Percentiles rank a stretch among this genome's conserved stretches.
Evolutionary conservation across 1,140 invertebrate species (phyloP).

Genomic region (Pomacea maculata): DNA sequence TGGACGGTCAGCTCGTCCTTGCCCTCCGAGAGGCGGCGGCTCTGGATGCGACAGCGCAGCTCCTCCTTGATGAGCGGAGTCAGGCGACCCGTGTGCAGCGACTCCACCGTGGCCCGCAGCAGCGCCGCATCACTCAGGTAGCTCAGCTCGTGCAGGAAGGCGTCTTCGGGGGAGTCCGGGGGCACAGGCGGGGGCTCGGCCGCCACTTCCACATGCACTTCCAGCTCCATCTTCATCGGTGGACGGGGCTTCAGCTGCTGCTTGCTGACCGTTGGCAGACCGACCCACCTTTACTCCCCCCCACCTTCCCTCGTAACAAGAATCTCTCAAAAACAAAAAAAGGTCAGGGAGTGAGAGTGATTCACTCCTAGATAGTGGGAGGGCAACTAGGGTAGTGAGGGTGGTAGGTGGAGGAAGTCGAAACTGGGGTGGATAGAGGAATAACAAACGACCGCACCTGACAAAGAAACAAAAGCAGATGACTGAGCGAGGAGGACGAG

Average conservation of each 20-base stretch:
- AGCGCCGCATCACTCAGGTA: conserved; percentile 25
- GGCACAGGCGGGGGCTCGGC: background rate
- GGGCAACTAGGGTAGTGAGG: background rate
- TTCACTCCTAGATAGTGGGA: background rate
- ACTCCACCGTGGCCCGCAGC: conserved; percentile 33
- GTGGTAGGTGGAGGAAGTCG: background rate
- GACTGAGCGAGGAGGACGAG: no score
- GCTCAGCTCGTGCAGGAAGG: conserved; percentile 24
- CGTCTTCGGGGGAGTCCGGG: conserved; percentile 20
- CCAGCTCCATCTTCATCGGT: conserved; percentile 19
- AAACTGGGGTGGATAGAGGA: background rate
- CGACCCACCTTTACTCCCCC: background rate
- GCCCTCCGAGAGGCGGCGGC: conserved; percentile 39
- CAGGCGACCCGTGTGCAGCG: conserved; percentile 33
- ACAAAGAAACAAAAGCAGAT: no score
- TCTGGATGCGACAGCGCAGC: conserved; percentile 39
- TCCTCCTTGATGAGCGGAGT: conserved; percentile 46
- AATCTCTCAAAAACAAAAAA: no score
- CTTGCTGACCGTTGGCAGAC: background rate
- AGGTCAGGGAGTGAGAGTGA: background rate
- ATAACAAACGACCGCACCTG: background rate
- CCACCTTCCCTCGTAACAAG: background rate
- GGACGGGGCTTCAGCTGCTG: background rate
- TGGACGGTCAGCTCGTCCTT: conserved; percentile 44
- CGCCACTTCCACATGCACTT: conserved; percentile 9